Conservation (phyloP, 2,113 vertebrate genomes). For the Leptobrachium leishanense region DNA sequence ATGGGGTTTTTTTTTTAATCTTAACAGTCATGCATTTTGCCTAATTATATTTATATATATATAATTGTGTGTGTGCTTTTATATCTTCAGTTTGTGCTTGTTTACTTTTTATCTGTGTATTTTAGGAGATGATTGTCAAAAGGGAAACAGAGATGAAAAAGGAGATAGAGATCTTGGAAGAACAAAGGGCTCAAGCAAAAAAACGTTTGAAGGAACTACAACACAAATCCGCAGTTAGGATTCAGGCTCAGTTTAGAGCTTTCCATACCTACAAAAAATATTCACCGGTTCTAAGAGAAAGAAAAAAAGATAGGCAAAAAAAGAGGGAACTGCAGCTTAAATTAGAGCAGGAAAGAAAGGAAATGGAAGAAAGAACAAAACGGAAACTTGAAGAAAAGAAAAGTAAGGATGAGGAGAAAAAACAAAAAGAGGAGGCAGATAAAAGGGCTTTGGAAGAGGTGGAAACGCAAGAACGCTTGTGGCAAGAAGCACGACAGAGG, state of each 20-base stretch:
- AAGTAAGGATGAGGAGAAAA: constrained; percentile 54
- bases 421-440: constrained; percentile 13
- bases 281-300: constrained; percentile 60
- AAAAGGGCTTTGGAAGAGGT: constrained; percentile 53
- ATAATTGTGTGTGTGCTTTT: too few species aligned
- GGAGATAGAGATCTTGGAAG: constrained; percentile 69
- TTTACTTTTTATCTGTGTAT: not conserved
- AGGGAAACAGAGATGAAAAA: constrained; percentile 74
- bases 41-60: too few species aligned
- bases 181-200: constrained; percentile 67
- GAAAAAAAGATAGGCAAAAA: constrained; percentile 59
- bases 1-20: too few species aligned
- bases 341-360: constrained; percentile 57
- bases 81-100: not conserved
- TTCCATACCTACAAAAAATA: constrained; percentile 62
- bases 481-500: constrained; percentile 51
- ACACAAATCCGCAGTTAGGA: constrained; percentile 68
- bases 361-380: constrained; percentile 60
- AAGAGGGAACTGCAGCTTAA: constrained; percentile 55
- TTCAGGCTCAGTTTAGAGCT: constrained; percentile 73
- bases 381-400: constrained; percentile 55
- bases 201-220: constrained; percentile 52
- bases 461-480: constrained; percentile 54
- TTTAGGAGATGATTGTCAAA: constrained; percentile 73
- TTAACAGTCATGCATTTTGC: too few species aligned